Evolutionary conservation across 2,888 invertebrate genomes (phyloP), one percentile per base, ranked within the genome.

Genomic region (Hirtodrosophila trivittata): DNA sequence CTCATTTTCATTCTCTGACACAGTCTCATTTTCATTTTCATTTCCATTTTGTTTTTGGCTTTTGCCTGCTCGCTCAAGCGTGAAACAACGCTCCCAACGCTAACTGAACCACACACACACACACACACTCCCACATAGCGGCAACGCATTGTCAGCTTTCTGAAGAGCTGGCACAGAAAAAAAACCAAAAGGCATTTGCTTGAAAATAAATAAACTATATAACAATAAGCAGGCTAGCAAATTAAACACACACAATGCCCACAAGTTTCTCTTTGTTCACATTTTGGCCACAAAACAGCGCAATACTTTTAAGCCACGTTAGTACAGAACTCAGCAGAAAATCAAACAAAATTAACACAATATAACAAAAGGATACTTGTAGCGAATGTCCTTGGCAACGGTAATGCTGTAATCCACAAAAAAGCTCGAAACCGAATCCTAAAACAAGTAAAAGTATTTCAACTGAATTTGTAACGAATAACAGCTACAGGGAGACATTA

Each of bases 151-250:
- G 71, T 71, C 70, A 66, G 70, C 63, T 57, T 54, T 70, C 63
- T 50, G 62, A 37, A 35, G 26, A n/a, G n/a, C n/a, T n/a, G n/a
- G n/a, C n/a, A n/a, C n/a, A n/a, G n/a, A n/a, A n/a, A n/a, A n/a
- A n/a, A n/a, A 52, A 66, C 55, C 43, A 28, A 39, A 56, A 49
- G 57, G 56, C 55, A 66, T 66, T 57, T 51, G 65, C 49, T 64
- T 62, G 55, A 70, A 76, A 78, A 78, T 82, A 77, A 82, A 82
- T 81, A 82, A 82, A 77, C 83, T 74, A 78, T 68, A 56, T 38
- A 66, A 77, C 76, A 82, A 82, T 74, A 74, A 65, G 74, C 69
- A 73, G 56, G 49, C 73, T 66, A 78, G 80, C 78, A 78, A 82
- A 82, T 82, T 78, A 76, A 75, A 70, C 58, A 76, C 58, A 76